Conservation (phyloP, 2,888 invertebrate species). For the Epistrophe eligans region DNA sequence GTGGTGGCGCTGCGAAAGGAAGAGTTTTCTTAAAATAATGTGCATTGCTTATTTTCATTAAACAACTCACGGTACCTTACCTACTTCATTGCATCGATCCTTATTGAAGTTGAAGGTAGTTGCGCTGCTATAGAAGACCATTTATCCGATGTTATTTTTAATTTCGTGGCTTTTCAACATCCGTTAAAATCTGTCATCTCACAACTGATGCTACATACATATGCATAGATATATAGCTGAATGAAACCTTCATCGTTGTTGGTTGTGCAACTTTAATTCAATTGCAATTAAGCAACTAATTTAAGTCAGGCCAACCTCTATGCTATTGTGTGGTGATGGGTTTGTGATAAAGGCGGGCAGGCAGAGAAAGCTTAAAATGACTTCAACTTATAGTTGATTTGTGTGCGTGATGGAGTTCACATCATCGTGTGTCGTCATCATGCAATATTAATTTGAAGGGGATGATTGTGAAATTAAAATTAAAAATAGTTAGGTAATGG, state of each 20-base stretch:
- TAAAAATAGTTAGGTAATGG: conserved; percentile 1
- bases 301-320: conserved; percentile 44
- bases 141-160: conserved; percentile 51
- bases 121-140: neutral
- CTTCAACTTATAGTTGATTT: conserved; percentile 12
- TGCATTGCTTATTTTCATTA: conserved; percentile 27
- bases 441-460: conserved; percentile 35
- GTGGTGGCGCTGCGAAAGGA: neutral
- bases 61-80: conserved; percentile 9
- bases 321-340: neutral
- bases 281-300: conserved; percentile 74
- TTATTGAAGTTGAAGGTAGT: neutral
- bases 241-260: neutral
- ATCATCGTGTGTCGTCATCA: neutral
- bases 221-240: neutral
- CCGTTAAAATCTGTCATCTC: conserved; percentile 18
- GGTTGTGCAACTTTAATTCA: conserved; percentile 37
- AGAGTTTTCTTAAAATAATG: conserved; percentile 39
- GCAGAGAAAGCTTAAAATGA: neutral
- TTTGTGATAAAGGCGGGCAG: neutral
- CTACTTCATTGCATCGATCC: conserved; percentile 36
- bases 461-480: conserved; percentile 49
- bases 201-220: neutral
- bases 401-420: conserved; percentile 41
- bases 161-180: conserved; percentile 54